Evolutionary conservation across 1,140 invertebrate species (phyloP).

Genomic region (Drosophila arawakana): DNA sequence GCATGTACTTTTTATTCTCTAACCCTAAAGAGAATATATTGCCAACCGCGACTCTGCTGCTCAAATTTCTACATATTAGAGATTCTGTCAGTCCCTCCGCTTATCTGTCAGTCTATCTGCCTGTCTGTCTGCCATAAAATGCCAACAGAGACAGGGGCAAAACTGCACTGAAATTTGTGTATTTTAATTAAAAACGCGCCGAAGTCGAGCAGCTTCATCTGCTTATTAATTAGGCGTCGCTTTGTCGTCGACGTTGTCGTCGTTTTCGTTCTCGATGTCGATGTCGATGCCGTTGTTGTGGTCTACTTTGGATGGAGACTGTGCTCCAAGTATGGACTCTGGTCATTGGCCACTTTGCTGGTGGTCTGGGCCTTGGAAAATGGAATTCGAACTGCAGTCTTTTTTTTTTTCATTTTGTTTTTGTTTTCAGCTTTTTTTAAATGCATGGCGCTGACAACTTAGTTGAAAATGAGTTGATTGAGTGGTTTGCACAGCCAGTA

Average conservation of each 20-base stretch:
- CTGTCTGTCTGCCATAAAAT: constrained; percentile 62
- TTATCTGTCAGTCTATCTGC: constrained; percentile 23
- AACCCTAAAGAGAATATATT: not conserved
- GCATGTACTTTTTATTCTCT: constrained; percentile 9
- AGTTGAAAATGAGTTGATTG: constrained; percentile 61
- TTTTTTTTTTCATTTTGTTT: constrained; percentile 39
- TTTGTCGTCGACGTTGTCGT: constrained; percentile 35
- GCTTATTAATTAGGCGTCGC: constrained; percentile 76
- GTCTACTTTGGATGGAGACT: constrained; percentile 45
- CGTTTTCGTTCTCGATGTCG: constrained; percentile 43
- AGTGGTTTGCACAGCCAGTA: constrained; percentile 52
- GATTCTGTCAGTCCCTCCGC: constrained; percentile 26
- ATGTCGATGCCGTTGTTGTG: constrained; percentile 31
- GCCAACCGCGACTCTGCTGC: not conserved
- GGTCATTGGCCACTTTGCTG: constrained; percentile 67
- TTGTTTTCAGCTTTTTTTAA: constrained; percentile 53
- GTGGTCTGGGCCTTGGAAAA: constrained; percentile 54
- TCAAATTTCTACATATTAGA: constrained; percentile 38
- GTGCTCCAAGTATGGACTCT: constrained; percentile 21
- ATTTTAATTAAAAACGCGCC: constrained; percentile 80
- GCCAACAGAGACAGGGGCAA: constrained; percentile 57
- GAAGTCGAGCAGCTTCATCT: constrained; percentile 71
- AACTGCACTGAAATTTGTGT: constrained; percentile 75
- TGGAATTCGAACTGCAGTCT: constrained; percentile 25
- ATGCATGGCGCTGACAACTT: constrained; percentile 65